phyloP scores from a whole-genome alignment of 53 echinoderm and acorn worm genomes.

The Astropecten irregularis region DNA sequence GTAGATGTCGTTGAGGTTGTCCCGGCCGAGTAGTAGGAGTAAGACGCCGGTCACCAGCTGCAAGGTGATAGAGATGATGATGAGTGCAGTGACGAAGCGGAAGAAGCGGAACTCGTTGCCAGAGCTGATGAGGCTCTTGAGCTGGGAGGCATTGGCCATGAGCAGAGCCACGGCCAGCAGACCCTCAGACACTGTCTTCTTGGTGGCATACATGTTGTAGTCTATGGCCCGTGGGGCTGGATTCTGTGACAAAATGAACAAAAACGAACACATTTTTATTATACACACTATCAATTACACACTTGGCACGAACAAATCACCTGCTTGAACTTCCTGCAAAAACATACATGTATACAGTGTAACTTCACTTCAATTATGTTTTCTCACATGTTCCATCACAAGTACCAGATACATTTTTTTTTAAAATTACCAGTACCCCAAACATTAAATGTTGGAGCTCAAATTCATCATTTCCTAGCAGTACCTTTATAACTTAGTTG shows the following conservation, averaged over 20 bases:
- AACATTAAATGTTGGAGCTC: too few species aligned
- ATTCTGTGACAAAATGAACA: constrained; percentile 72
- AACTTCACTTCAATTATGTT: too few species aligned
- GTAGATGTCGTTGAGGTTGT: constrained; percentile 93
- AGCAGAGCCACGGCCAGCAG: constrained; percentile 86
- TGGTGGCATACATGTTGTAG: constrained; percentile 96
- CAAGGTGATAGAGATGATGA: constrained; percentile 86
- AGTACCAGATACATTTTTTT: too few species aligned
- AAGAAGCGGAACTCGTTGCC: constrained; percentile 84
- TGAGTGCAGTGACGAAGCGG: constrained; percentile 84
- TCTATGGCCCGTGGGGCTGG: constrained; percentile 86
- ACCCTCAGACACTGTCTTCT: constrained; percentile 91
- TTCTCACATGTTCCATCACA: too few species aligned
- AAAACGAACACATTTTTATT: neutral
- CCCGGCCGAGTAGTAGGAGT: constrained; percentile 87
- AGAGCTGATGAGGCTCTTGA: constrained; percentile 80
- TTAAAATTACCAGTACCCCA: too few species aligned
- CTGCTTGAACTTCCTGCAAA: neutral
- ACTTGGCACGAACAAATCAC: neutral
- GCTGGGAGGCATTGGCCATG: constrained; percentile 94
- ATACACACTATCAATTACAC: neutral
- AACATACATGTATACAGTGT: neutral
- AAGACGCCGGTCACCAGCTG: constrained; percentile 80
- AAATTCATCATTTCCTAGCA: too few species aligned
- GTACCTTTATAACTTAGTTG: too few species aligned